These are phyloP conservation scores for Chelidonichthys spinosus DNA, from an alignment of 2,797 vertebrate genomes.

Conservation along the genomic window DNA sequence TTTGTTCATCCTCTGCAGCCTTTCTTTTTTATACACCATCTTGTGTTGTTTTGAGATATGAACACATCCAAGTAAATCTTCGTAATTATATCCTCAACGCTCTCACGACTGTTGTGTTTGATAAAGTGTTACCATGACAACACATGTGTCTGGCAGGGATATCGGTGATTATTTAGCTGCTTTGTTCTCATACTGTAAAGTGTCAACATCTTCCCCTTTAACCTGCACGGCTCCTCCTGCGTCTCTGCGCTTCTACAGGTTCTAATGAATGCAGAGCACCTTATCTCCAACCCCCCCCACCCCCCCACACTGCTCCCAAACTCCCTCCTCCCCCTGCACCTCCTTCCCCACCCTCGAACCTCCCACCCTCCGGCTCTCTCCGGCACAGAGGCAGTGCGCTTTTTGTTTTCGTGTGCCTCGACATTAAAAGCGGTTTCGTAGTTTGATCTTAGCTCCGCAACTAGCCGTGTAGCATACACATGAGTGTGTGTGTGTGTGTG, in stretches of 20 bases:
- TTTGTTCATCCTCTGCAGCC: neutral
- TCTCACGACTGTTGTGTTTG: neutral
- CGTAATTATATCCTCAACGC: neutral
- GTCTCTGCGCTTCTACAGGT: constrained; percentile 4
- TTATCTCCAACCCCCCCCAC: constrained; percentile 25
- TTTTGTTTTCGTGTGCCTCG: constrained; percentile 65
- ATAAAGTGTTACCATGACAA: constrained; percentile 12
- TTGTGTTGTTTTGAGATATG: neutral
- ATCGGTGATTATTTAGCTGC: neutral
- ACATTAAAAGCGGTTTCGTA: constrained; percentile 60
- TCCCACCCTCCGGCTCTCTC: constrained; percentile 18
- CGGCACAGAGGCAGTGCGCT: constrained; percentile 29
- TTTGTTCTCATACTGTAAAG: constrained; percentile 1
- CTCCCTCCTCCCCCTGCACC: neutral
- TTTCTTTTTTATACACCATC: neutral
- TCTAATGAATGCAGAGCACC: constrained; percentile 46
- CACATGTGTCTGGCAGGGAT: neutral
- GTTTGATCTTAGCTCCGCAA: constrained; percentile 64
- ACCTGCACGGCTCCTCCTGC: constrained; percentile 5
- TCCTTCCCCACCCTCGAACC: neutral
- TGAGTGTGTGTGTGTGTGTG: constrained; percentile 18
- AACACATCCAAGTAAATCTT: neutral
- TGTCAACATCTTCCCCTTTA: neutral
- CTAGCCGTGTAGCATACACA: constrained; percentile 43
- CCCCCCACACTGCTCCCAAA: neutral